Conservation (phyloP, 2,113 vertebrate genomes). For the Zootoca vivipara region DNA sequence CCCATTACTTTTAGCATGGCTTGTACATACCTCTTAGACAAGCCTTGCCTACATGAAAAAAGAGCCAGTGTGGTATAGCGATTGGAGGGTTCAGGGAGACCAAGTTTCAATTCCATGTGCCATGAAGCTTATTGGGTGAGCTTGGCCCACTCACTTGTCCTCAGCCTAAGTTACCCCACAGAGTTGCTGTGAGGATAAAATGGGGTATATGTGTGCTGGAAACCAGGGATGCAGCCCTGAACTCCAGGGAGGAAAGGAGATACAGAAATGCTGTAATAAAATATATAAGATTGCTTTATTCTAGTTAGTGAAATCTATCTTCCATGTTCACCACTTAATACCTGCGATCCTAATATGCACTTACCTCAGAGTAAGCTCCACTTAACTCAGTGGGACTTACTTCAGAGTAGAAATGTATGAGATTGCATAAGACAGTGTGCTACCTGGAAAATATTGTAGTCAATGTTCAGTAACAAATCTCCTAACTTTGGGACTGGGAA, state of each 20-base stretch:
- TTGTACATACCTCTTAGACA: not conserved
- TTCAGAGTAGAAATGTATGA: not conserved
- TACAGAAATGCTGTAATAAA: not conserved
- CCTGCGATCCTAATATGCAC: not conserved
- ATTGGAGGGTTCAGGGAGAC: not conserved
- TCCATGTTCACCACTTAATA: not conserved
- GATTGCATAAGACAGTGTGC: not conserved
- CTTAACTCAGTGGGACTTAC: not conserved
- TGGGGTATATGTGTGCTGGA: too few species aligned
- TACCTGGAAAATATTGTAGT: not conserved
- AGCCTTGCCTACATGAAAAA: not conserved
- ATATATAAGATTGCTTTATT: not conserved
- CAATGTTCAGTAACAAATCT: not conserved
- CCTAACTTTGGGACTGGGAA: conserved; percentile 16
- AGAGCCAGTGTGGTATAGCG: not conserved
- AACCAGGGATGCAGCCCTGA: not conserved
- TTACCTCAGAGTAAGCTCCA: not conserved
- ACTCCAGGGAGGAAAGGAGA: not conserved
- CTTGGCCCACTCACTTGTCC: not conserved
- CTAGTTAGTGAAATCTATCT: not conserved
- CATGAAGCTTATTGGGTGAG: not conserved
- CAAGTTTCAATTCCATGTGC: not conserved
- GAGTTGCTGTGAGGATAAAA: not conserved
- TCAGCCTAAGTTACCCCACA: not conserved
- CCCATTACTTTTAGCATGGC: not conserved